phyloP scores from a whole-genome alignment of 2,113 vertebrate genomes.

The Ancistrus triradiatus region DNA sequence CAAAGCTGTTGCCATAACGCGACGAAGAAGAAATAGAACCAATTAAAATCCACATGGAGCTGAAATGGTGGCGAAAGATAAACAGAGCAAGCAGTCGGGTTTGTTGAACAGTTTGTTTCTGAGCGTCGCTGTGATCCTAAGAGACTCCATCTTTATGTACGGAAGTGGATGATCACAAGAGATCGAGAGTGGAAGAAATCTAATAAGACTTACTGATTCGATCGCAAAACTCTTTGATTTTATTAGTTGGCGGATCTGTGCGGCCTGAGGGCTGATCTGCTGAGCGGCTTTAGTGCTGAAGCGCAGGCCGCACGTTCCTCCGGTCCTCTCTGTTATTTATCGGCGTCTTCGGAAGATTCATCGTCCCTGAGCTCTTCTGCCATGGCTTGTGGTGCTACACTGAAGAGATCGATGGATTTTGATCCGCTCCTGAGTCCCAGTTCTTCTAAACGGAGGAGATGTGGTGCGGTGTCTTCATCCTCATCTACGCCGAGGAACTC shows the following conservation, averaged over 20 bases:
- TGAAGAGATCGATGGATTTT: constrained; percentile 98
- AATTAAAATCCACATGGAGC: constrained; percentile 7
- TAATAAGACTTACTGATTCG: too few species aligned
- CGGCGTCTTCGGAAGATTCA: background rate
- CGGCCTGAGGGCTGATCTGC: background rate
- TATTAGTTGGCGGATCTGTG: background rate
- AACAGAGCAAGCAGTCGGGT: constrained; percentile 9
- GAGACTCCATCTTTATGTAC: background rate
- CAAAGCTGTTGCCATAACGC: background rate
- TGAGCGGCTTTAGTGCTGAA: background rate
- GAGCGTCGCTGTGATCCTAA: background rate
- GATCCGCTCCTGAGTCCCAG: constrained; percentile 87
- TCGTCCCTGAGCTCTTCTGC: background rate
- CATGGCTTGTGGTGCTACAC: constrained; percentile 95
- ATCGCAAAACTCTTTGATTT: background rate
- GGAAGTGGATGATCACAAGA: background rate
- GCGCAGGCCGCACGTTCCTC: background rate
- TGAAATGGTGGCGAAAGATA: constrained; percentile 24
- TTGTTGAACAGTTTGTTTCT: background rate
- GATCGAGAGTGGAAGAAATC: background rate
- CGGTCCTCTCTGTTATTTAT: background rate
- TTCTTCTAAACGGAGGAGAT: constrained; percentile 88
- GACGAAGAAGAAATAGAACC: constrained; percentile 18
- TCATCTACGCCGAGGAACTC: constrained; percentile 90
- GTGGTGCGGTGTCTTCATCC: constrained; percentile 78